Percentiles rank a stretch among this genome's conserved stretches.
Conservation (phyloP, 2,888 invertebrate species). For the Lacanobia wlatinum region DNA sequence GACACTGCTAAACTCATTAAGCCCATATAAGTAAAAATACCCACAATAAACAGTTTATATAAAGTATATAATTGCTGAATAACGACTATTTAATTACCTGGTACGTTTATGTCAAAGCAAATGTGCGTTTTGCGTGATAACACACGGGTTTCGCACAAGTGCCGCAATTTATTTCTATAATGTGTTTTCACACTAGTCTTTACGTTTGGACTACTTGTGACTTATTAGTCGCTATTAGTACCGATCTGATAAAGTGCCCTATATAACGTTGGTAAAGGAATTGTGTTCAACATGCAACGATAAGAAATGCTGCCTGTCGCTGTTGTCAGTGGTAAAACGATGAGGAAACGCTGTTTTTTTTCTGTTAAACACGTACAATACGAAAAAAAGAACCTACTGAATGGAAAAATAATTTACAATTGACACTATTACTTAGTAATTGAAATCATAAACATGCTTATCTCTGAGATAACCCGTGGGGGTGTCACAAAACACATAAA, state of each 20-base stretch:
- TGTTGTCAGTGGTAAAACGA: conserved; percentile 38
- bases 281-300: conserved; percentile 49
- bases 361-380: background rate
- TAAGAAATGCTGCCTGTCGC: conserved; percentile 33
- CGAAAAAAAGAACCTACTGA: background rate
- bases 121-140: conserved; percentile 75
- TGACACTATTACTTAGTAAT: conserved; percentile 51
- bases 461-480: conserved; percentile 72
- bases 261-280: conserved; percentile 43
- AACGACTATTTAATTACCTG: conserved; percentile 75
- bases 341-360: background rate
- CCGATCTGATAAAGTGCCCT: conserved; percentile 57
- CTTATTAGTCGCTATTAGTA: conserved; percentile 60
- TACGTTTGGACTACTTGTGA: conserved; percentile 47
- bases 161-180: conserved; percentile 62
- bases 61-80: conserved; percentile 65
- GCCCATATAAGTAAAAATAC: conserved; percentile 52
- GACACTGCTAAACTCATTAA: conserved; percentile 49
- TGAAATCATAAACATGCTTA: conserved; percentile 69
- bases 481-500: conserved; percentile 77
- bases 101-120: conserved; percentile 71
- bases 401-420: conserved; percentile 38
- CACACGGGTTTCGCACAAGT: conserved; percentile 59
- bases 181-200: conserved; percentile 63
- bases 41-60: conserved; percentile 56